These are phyloP conservation scores for Pachydiplax longipennis DNA, from an alignment of 2,888 invertebrate genomes.

Conservation along the genomic window DNA sequence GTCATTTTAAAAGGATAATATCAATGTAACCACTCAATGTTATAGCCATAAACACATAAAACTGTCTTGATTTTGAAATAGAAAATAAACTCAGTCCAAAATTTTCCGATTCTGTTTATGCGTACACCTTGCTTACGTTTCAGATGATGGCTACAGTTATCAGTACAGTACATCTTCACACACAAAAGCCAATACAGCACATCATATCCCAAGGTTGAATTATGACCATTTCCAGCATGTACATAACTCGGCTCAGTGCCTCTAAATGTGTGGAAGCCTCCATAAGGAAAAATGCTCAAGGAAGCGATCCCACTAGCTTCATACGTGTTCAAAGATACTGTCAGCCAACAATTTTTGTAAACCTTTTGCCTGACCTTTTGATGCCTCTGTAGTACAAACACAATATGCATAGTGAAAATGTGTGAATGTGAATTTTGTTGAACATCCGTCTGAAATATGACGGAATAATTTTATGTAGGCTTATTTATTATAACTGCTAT, in stretches of 20 bases:
- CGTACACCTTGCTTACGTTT: not conserved
- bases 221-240: conserved; percentile 42
- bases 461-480: conserved; percentile 33
- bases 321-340: conserved; percentile 13
- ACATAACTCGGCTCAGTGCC: conserved; percentile 1
- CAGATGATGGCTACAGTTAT: conserved; percentile 3
- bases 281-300: conserved; percentile 25
- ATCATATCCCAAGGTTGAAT: conserved; percentile 9
- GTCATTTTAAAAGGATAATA: not conserved
- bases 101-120: not conserved
- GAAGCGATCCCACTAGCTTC: conserved; percentile 27
- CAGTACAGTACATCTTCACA: conserved; percentile 5
- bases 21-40: not conserved
- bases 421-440: conserved; percentile 41
- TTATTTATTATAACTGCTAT: conserved; percentile 42
- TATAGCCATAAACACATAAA: not conserved
- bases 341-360: conserved; percentile 41
- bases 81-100: not conserved
- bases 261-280: conserved; percentile 12
- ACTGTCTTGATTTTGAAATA: not conserved
- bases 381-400: conserved; percentile 34
- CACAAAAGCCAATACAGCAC: conserved; percentile 1
- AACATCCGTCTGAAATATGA: conserved; percentile 24
- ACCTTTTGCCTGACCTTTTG: conserved; percentile 31
- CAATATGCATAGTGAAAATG: conserved; percentile 19